These are phyloP conservation scores for Thalassophryne amazonica DNA, from an alignment of 2,797 vertebrate genomes.

Conservation along the genomic window DNA sequence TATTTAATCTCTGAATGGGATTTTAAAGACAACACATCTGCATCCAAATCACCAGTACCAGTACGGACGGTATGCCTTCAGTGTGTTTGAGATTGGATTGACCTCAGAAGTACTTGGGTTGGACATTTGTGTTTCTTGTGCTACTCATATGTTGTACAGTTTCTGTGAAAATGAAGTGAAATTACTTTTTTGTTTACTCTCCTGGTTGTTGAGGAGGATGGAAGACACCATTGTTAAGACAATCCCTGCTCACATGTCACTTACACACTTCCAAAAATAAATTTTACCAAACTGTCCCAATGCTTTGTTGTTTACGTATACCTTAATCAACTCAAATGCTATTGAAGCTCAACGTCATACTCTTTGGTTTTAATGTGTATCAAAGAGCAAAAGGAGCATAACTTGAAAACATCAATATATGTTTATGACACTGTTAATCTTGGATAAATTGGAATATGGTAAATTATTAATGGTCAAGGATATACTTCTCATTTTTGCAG, in stretches of 20 bases:
- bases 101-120: constrained; percentile 28
- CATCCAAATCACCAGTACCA: constrained; percentile 4
- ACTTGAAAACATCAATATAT: no score
- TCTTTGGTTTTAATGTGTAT: no score
- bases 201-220: constrained; percentile 25
- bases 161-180: constrained; percentile 50
- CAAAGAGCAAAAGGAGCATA: no score
- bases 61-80: constrained; percentile 22
- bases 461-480: no score
- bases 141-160: constrained; percentile 63
- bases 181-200: constrained; percentile 38
- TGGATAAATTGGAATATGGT: no score
- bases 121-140: constrained; percentile 56
- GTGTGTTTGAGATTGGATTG: constrained; percentile 34
- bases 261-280: constrained; percentile 61
- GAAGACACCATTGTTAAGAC: constrained; percentile 54
- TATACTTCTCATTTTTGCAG: no score
- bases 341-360: no score
- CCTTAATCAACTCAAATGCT: background rate
- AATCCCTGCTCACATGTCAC: constrained; percentile 60
- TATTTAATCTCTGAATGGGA: constrained; percentile 40
- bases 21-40: constrained; percentile 19
- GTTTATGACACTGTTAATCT: no score
- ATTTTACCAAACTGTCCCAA: constrained; percentile 52
- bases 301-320: background rate